phyloP scores from a whole-genome alignment of 2,797 vertebrate genomes.

The Xerus rutilus region DNA sequence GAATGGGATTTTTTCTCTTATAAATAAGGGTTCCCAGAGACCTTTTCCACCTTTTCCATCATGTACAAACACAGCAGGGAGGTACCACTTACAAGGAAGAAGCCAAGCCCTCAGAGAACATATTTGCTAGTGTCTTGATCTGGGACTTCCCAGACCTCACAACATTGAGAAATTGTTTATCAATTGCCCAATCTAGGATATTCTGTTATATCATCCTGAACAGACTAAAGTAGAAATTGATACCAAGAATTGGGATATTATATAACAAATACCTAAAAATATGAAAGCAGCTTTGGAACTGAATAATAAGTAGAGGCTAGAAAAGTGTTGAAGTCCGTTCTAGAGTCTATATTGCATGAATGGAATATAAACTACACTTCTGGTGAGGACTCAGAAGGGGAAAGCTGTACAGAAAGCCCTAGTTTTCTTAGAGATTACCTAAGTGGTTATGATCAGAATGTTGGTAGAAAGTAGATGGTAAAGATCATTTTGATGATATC shows the following conservation, averaged over 20 bases:
- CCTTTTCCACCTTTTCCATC: neutral
- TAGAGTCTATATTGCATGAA: neutral
- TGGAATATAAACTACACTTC: neutral
- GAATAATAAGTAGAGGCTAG: neutral
- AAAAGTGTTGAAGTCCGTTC: neutral
- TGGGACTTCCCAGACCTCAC: neutral
- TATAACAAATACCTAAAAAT: neutral
- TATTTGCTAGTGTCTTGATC: neutral
- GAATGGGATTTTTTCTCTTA: neutral
- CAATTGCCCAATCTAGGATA: neutral
- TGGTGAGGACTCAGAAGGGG: neutral
- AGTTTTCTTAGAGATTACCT: neutral
- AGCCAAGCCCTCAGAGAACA: neutral
- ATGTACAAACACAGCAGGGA: neutral
- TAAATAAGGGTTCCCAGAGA: neutral
- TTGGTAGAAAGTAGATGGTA: neutral
- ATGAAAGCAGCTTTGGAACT: neutral
- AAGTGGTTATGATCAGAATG: neutral
- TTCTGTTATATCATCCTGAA: neutral
- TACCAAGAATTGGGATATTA: accelerated
- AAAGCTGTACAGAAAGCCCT: neutral
- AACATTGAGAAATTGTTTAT: neutral
- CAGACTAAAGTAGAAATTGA: neutral
- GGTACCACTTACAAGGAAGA: neutral
- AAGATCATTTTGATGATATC: neutral